phyloP scores from a whole-genome alignment of 2,797 vertebrate species.

The Oceanodroma leucorhoa region DNA sequence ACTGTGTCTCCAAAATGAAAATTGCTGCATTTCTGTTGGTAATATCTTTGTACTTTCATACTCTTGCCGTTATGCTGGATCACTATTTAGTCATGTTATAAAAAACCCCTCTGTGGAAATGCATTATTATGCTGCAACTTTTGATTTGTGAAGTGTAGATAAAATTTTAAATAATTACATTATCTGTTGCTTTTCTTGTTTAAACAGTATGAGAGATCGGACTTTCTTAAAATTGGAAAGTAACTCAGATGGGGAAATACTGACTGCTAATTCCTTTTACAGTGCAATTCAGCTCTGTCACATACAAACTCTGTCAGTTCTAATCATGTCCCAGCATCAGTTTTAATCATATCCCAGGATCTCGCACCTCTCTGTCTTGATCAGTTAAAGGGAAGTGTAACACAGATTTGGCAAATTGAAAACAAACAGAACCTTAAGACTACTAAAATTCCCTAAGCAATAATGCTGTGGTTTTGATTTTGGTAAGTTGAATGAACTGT shows the following conservation, averaged over 20 bases:
- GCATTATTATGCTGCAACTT: neutral
- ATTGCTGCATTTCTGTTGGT: neutral
- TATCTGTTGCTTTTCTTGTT: neutral
- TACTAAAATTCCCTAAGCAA: neutral
- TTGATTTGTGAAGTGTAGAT: neutral
- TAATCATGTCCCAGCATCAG: neutral
- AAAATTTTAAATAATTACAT: neutral
- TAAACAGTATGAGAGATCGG: neutral
- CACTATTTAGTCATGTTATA: neutral
- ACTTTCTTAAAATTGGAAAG: neutral
- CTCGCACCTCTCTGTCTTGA: neutral
- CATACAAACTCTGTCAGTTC: neutral
- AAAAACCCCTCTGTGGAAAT: neutral
- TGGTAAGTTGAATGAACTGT: conserved; percentile 1
- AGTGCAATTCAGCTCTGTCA: neutral
- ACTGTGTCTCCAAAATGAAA: neutral
- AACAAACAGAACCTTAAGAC: neutral
- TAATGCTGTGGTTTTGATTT: neutral
- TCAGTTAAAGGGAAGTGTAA: conserved; percentile 13
- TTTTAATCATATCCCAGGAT: neutral
- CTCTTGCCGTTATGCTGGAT: neutral
- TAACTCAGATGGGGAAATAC: neutral
- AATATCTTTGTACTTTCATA: neutral
- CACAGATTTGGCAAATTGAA: neutral
- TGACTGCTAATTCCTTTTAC: neutral